Conservation (phyloP, 2,113 vertebrate species). For the Lagenorhynchus albirostris region DNA sequence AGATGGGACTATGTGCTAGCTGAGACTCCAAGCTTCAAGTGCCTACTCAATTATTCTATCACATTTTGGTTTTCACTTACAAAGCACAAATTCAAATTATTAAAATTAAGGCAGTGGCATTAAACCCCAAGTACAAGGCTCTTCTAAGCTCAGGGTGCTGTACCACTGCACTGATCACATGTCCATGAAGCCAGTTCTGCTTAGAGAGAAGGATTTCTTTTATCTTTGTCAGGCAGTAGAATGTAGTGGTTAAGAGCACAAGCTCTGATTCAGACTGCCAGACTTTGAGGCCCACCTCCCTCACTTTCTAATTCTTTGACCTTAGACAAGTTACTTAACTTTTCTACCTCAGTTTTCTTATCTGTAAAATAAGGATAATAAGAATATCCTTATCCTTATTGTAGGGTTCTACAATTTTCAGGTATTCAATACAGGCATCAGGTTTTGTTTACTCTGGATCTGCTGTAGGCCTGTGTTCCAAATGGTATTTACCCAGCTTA, state of each 20-base stretch:
- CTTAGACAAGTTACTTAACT: background rate
- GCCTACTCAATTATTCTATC: background rate
- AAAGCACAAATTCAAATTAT: conserved; percentile 9
- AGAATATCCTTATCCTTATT: background rate
- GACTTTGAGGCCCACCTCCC: background rate
- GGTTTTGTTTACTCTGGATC: conserved; percentile 1
- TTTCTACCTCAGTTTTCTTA: background rate
- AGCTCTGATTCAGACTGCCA: background rate
- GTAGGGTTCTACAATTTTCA: background rate
- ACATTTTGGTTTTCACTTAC: background rate
- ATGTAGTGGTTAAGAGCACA: background rate
- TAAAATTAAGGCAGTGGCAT: background rate
- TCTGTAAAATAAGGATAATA: background rate
- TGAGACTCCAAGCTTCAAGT: background rate
- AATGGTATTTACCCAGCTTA: background rate
- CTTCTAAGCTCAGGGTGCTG: background rate
- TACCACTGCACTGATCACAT: background rate
- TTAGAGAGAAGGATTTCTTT: conserved; percentile 1
- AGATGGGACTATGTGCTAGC: background rate
- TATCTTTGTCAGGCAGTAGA: background rate
- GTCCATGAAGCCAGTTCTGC: background rate
- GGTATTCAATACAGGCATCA: background rate
- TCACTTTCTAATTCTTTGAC: background rate
- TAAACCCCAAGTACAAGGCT: background rate
- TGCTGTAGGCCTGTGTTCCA: background rate